phyloP scores from a whole-genome alignment of 2,113 vertebrate species.

The Indicator maculatus region DNA sequence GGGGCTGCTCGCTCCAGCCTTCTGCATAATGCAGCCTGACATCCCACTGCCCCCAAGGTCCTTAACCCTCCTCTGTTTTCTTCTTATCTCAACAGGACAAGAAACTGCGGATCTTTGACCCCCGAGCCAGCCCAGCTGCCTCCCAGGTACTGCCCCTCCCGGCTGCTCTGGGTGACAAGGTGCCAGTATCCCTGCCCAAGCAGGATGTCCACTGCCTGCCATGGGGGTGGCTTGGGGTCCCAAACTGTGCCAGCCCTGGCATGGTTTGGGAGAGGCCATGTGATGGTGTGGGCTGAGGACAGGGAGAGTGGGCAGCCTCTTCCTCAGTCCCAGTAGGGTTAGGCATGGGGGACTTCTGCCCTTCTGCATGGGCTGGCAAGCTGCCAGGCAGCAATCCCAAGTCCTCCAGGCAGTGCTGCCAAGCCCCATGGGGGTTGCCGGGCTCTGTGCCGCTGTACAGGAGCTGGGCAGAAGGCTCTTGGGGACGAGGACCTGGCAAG shows the following conservation, averaged over 20 bases:
- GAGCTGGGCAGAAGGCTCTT: not conserved
- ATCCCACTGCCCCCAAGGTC: not conserved
- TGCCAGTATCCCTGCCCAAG: not conserved
- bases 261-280: not conserved
- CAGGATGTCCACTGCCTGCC: accelerated
- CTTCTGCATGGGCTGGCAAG: accelerated
- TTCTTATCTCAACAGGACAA: conserved; percentile 84
- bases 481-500: not conserved
- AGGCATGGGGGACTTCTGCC: accelerated
- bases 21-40: not conserved
- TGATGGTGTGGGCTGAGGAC: not conserved
- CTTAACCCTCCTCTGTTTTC: conserved; percentile 32
- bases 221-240: not conserved
- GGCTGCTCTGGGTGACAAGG: accelerated
- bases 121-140: conserved; percentile 81
- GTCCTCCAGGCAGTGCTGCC: not conserved
- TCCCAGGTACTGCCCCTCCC: conserved; percentile 81
- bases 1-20: not conserved
- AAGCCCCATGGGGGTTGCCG: accelerated
- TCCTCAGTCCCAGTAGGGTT: not conserved
- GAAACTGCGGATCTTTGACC: conserved; percentile 92
- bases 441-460: not conserved
- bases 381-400: not conserved
- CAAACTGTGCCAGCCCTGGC: not conserved
- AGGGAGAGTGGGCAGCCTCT: not conserved